These are phyloP conservation scores for Chymomyza caudatula DNA, from an alignment of 2,888 invertebrate genomes.

Conservation along the genomic window DNA sequence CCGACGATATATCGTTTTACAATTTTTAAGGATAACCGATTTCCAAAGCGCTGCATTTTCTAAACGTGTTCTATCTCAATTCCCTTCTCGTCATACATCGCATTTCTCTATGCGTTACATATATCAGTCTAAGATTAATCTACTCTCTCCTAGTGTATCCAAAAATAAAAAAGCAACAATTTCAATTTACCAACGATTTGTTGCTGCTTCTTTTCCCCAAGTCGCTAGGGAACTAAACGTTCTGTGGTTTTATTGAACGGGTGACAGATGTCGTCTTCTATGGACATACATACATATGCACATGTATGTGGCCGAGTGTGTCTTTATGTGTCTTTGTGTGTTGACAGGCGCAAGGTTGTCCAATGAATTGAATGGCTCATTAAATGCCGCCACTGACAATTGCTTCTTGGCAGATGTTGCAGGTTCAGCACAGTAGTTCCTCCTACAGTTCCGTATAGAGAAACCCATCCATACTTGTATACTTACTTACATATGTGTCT, in stretches of 20 bases:
- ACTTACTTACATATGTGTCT: constrained; percentile 11
- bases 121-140: background rate
- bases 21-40: too few species aligned
- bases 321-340: constrained; percentile 28
- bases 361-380: constrained; percentile 71
- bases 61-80: too few species aligned
- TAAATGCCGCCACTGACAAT: constrained; percentile 50
- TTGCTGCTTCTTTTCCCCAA: constrained; percentile 26
- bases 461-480: constrained; percentile 9
- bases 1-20: too few species aligned
- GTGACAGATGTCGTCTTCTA: constrained; percentile 60
- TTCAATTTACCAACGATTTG: constrained; percentile 66
- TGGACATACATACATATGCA: constrained; percentile 23
- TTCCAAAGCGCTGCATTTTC: too few species aligned
- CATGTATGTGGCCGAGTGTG: too few species aligned
- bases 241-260: constrained; percentile 66
- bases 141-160: background rate
- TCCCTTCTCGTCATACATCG: too few species aligned
- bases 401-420: constrained; percentile 31
- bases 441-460: background rate
- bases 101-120: too few species aligned
- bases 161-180: constrained; percentile 57
- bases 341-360: constrained; percentile 63
- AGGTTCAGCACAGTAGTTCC: constrained; percentile 4
- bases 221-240: constrained; percentile 27